Evolutionary conservation across 2,113 vertebrate genomes (phyloP).

Genomic region (Trichomycterus rosablanca): DNA sequence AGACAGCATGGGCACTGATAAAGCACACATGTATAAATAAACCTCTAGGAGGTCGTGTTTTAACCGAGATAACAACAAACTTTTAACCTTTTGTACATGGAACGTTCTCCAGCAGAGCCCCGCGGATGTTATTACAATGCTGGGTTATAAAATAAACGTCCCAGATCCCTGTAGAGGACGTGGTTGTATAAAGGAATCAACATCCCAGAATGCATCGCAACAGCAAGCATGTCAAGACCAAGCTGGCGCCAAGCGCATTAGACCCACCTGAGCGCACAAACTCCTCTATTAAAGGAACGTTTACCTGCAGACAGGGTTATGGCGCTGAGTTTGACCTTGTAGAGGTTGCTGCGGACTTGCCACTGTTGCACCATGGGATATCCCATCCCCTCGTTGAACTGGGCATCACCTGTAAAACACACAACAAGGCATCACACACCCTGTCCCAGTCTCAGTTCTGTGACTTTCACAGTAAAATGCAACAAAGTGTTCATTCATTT

Average conservation of each 20-base stretch:
- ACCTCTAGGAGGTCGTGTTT: background rate
- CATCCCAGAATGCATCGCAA: background rate
- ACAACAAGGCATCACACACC: background rate
- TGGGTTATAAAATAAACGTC: background rate
- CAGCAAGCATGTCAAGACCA: background rate
- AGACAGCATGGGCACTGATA: too few species aligned
- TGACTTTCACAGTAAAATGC: too few species aligned
- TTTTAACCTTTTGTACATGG: background rate
- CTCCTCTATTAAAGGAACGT: background rate
- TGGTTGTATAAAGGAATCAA: background rate
- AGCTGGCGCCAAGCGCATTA: background rate
- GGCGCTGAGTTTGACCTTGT: constrained; percentile 92
- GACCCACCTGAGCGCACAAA: background rate
- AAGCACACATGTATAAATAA: background rate
- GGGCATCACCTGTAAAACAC: constrained; percentile 74
- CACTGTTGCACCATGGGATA: constrained; percentile 98
- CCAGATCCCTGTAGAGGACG: constrained; percentile 4
- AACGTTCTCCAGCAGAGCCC: background rate
- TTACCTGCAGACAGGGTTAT: constrained; percentile 92
- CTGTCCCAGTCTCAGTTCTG: too few species aligned
- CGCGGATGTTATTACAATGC: background rate
- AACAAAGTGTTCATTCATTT: too few species aligned
- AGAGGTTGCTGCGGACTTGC: constrained; percentile 93
- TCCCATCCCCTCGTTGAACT: constrained; percentile 89
- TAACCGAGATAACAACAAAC: too few species aligned